These are phyloP conservation scores for Sylvia borin DNA, from an alignment of 2,797 vertebrate species.

Conservation along the genomic window DNA sequence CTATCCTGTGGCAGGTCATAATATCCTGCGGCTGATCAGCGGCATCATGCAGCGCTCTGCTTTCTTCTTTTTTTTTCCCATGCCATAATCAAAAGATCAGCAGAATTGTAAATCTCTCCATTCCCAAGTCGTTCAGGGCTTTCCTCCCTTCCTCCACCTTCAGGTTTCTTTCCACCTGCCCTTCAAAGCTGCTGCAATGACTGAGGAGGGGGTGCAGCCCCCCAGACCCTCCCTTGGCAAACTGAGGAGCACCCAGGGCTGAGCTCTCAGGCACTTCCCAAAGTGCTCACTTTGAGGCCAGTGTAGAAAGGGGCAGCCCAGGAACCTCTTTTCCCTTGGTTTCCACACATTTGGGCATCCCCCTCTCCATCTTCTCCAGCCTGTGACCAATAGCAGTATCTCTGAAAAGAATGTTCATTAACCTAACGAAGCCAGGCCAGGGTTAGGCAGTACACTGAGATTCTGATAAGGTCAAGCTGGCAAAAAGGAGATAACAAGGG, in stretches of 20 bases:
- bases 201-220: not conserved
- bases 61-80: conserved; percentile 36
- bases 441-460: too few relatives aligned
- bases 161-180: not conserved
- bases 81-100: conserved; percentile 62
- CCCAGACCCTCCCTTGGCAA: not conserved
- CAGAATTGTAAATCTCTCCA: not conserved
- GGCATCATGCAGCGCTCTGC: not conserved
- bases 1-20: conserved; percentile 59
- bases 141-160: not conserved
- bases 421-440: not conserved
- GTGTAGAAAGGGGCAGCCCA: not conserved
- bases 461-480: not conserved
- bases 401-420: not conserved
- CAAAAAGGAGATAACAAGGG: not conserved
- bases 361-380: not conserved
- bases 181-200: not conserved
- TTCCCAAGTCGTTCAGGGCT: not conserved
- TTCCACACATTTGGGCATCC: not conserved
- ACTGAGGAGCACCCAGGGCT: fast-evolving
- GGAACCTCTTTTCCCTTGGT: not conserved
- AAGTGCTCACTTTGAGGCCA: not conserved
- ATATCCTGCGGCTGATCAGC: conserved; percentile 64
- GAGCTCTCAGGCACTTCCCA: not conserved
- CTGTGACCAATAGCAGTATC: not conserved